phyloP scores from a whole-genome alignment of 2,113 vertebrate genomes.

The Platichthys flesus region DNA sequence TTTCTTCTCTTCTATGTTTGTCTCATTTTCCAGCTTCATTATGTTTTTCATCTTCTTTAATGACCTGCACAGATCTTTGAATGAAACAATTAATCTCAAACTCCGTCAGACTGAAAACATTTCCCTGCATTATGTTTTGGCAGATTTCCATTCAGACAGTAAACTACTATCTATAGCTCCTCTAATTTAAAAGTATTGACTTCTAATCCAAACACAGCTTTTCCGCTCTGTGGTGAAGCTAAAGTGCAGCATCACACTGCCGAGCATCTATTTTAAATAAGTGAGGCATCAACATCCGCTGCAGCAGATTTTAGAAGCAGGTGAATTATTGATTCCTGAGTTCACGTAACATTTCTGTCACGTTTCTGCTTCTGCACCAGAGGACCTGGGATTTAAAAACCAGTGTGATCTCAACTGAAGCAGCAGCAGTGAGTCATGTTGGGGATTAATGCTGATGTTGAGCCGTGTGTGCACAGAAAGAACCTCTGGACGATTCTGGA shows the following conservation, averaged over 20 bases:
- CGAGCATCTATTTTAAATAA: not conserved
- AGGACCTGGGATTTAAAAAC: not conserved
- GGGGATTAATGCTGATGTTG: not conserved
- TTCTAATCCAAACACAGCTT: not conserved
- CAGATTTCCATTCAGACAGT: not conserved
- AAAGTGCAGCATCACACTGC: not conserved
- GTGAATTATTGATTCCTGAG: conserved; percentile 56
- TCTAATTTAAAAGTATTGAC: not conserved
- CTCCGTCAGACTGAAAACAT: not conserved
- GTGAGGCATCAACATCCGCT: not conserved
- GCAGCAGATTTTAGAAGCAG: conserved; percentile 16
- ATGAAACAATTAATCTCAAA: not conserved
- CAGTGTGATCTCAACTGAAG: too few species aligned
- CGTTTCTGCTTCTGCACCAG: not conserved
- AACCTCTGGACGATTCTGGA: conserved; percentile 91
- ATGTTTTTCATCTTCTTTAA: too few species aligned
- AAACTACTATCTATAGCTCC: not conserved
- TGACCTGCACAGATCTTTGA: too few species aligned
- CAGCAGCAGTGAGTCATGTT: not conserved
- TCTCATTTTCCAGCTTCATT: too few species aligned
- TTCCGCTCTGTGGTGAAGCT: not conserved
- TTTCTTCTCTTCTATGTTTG: too few species aligned
- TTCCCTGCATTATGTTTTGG: not conserved
- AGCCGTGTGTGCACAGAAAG: conserved; percentile 80
- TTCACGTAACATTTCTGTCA: not conserved